These are phyloP conservation scores for Micromussa lordhowensis DNA, from an alignment of 92 coral and sea anemone genomes.

Conservation along the genomic window DNA sequence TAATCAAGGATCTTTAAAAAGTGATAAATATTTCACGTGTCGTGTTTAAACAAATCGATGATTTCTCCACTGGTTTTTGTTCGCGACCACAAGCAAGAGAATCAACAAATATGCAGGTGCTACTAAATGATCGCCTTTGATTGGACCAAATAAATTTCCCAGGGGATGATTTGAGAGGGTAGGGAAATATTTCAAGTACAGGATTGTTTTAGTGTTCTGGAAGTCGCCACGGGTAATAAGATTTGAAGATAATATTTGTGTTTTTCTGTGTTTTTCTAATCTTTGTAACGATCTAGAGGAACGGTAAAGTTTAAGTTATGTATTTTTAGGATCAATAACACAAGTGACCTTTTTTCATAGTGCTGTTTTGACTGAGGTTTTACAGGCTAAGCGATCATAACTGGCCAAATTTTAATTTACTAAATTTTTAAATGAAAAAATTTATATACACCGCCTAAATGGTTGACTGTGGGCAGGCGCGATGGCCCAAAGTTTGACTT, in stretches of 20 bases:
- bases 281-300: not conserved
- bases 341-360: not conserved
- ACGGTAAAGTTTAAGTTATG: not conserved
- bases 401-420: not conserved
- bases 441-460: not conserved
- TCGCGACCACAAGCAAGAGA: constrained; percentile 16
- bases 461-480: too few relatives aligned
- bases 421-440: not conserved
- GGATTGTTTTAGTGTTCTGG: not conserved
- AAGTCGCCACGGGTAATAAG: not conserved
- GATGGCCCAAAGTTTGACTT: too few relatives aligned
- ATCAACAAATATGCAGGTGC: constrained; percentile 17
- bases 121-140: not conserved
- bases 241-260: not conserved
- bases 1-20: not conserved
- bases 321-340: not conserved
- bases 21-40: constrained; percentile 30
- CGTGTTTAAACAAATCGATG: constrained; percentile 10
- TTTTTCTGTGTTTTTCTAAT: not conserved
- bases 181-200: too few relatives aligned
- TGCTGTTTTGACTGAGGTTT: not conserved
- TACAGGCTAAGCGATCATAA: not conserved
- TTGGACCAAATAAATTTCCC: not conserved
- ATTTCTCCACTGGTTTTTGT: constrained; percentile 2
- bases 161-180: not conserved